phyloP scores from a whole-genome alignment of 1,140 invertebrate genomes.

The Drosophila elegans region DNA sequence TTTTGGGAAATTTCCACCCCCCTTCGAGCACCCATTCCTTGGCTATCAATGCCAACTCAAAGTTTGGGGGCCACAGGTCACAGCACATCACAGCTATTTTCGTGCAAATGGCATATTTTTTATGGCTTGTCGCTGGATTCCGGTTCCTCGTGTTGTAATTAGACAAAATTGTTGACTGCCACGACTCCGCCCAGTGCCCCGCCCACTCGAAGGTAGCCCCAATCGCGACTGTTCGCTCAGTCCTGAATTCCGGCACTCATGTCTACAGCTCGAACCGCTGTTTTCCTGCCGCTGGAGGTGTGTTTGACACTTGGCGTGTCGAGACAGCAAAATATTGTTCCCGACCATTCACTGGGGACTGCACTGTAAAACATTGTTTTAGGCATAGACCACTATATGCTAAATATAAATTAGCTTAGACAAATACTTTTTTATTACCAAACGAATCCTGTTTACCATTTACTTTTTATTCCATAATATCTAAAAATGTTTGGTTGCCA shows the following conservation, averaged over 20 bases:
- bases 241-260: slow-evolving; percentile 35
- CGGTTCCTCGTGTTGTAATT: slow-evolving; percentile 53
- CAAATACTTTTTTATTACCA: no score
- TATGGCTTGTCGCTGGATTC: slow-evolving; percentile 56
- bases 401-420: no score
- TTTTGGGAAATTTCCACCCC: background rate
- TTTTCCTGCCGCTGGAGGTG: slow-evolving; percentile 48
- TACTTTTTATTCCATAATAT: no score
- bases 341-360: slow-evolving; percentile 1
- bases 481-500: no score
- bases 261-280: slow-evolving; percentile 8
- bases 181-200: slow-evolving; percentile 28
- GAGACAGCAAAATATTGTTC: slow-evolving; percentile 40
- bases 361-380: no score
- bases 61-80: slow-evolving; percentile 13
- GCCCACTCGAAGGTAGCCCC: slow-evolving; percentile 3
- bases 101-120: slow-evolving; percentile 74
- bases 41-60: slow-evolving; percentile 23
- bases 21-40: background rate
- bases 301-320: slow-evolving; percentile 59
- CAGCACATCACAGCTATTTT: slow-evolving; percentile 66
- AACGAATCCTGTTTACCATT: no score
- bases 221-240: slow-evolving; percentile 24
- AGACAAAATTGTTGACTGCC: slow-evolving; percentile 66
- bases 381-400: no score